phyloP scores from a whole-genome alignment of 2,113 vertebrate genomes.

The Fukomys damarensis region DNA sequence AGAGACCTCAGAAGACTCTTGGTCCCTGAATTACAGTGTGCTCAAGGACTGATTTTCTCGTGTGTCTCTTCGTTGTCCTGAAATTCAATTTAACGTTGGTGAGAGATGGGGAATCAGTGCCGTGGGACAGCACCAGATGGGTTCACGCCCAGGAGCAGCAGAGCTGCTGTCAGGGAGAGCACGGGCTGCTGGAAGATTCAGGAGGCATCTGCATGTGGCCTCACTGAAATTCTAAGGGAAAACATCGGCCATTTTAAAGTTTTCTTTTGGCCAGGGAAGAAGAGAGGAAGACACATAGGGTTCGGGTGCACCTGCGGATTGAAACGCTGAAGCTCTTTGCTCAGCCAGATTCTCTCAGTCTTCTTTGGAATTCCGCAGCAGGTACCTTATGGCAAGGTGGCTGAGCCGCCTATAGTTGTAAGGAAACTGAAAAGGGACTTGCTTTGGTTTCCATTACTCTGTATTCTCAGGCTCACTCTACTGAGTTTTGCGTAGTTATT shows the following conservation, averaged over 20 bases:
- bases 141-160: slow-evolving; percentile 86
- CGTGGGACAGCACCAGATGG: slow-evolving; percentile 84
- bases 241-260: not conserved
- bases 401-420: not conserved
- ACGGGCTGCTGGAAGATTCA: slow-evolving; percentile 81
- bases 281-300: not conserved
- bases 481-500: not conserved
- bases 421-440: not conserved
- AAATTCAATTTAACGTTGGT: slow-evolving; percentile 82
- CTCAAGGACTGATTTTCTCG: slow-evolving; percentile 81
- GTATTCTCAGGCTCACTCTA: not conserved
- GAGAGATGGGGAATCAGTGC: slow-evolving; percentile 71
- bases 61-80: slow-evolving; percentile 82
- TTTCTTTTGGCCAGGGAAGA: not conserved
- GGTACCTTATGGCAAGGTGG: not conserved
- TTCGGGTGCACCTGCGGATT: not conserved
- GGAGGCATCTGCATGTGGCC: slow-evolving; percentile 83
- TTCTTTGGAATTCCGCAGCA: not conserved
- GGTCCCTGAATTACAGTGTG: slow-evolving; percentile 77
- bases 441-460: not conserved
- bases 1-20: slow-evolving; percentile 35
- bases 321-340: not conserved
- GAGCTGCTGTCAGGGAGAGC: slow-evolving; percentile 75
- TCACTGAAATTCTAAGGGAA: slow-evolving; percentile 37
- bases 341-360: not conserved